Base-by-base conservation (phyloP, 2,113 vertebrate genomes). In the Microcebus ravelobensis region DNA sequence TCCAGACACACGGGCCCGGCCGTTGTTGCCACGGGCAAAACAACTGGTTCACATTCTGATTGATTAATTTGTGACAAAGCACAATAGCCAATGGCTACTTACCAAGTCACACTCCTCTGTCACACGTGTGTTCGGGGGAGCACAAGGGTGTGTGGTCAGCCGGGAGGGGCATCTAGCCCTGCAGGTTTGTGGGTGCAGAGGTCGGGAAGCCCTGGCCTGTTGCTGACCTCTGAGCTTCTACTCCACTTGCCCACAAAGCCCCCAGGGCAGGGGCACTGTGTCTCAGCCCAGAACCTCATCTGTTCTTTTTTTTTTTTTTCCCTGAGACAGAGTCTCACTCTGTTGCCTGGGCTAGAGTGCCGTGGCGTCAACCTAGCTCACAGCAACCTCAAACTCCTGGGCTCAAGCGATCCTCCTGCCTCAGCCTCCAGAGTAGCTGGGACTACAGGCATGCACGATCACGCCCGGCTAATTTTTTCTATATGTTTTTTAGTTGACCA, bases 61-160 rank as follows among this genome's bases (percentile, higher is more conserved):
- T 36, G 63, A 21, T 14, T 18, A 7, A 9, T 48, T 0, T 12
- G 18, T 20, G 74, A 45, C 8, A 52, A 70, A 36, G 39, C 17
- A 15, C n/a, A 5, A 29, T 8, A 2, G 31, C 12, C 59, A 6
- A 1, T 1, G 59, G 1, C 55, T 3, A 34, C 31, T 42, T 14
- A 36, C 25, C 12, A 12, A 39, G n/a, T 31, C 45, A 17, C 55
- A 17, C 5, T 88, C 42, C 36, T 73, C 63, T 39, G 93, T 27
- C 15, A 21, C 8, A 23, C 20, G 2, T 21, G 52, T 39, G 45
- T 14, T 9, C 0, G 8, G 39, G 34, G 25, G 7, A 13, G 50
- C 2, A 8, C 27, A 23, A 45, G 65, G 45, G 14, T 7, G 23
- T 12, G 52, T 52, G 74, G 9, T 20, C 39, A n/a, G 18, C 9